Base-by-base conservation (phyloP, 2,797 vertebrate genomes). In the Galago senegalensis region DNA sequence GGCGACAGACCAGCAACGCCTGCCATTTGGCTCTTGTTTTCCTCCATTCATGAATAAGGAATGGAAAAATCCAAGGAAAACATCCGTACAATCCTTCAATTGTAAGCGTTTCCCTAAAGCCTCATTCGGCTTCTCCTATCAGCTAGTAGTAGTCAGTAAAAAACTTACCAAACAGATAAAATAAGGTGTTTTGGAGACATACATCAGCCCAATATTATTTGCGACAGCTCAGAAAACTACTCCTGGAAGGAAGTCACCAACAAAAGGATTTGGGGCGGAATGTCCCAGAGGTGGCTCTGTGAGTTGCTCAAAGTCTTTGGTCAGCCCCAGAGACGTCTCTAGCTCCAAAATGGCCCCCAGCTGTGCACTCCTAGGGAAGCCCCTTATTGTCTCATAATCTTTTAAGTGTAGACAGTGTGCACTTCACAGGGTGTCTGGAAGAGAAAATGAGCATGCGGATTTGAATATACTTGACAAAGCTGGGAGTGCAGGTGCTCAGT, bases 41-140 rank as follows among this genome's bases (percentile, higher is more conserved):
- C 49, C 49, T 53, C 49, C 49, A 53, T 53, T 53, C 49, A 17
- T 72, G n/a, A 69, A 31, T 17, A 82, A 90, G 43, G 49, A 86
- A 67, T 86, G 65, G 34, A 58, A 80, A 88, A 92, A 89, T 95
- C 60, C 34, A 92, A 93, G 53, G 67, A 80, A 90, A 81, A 40
- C 5, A 72, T 81, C 81, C 29, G 3, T 17, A n/a, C 46, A 40
- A 18, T 60, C 84, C 96, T 95, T 93, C 73, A 65, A 7, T 82
- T 89, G 73, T 37, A 0, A 79, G 4, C 12, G 3, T 82, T 80
- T 96, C n/a, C 87, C 88, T 81, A 34, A 67, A 92, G 56, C 25
- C 40, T 31, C 21, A 29, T 43, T 72, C 83, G 34, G 34, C 53
- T 87, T 60, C 31, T 85, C 13, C 40, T 82, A 91, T 75, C 75